Conservation (phyloP, 2,888 invertebrate species). For the Meta bourneti region DNA sequence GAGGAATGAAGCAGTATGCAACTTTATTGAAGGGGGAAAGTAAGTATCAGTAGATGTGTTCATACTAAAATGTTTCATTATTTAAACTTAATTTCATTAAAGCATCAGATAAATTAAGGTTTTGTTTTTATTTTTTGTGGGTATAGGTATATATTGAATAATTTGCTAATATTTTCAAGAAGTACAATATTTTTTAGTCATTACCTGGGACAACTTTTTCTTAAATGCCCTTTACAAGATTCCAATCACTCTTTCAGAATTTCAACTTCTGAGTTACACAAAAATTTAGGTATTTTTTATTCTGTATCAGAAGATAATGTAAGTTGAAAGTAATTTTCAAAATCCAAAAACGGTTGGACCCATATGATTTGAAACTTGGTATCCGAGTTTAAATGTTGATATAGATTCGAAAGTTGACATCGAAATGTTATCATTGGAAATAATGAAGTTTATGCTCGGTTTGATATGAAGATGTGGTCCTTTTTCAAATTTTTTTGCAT, state of each 20-base stretch:
- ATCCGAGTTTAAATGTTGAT: background rate
- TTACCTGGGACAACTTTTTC: background rate
- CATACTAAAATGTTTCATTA: background rate
- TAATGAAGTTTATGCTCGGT: background rate
- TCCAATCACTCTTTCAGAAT: no score
- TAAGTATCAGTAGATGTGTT: conserved; percentile 20
- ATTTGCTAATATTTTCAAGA: no score
- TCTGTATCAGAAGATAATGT: no score
- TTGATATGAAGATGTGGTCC: background rate
- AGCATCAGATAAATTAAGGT: no score
- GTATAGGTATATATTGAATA: background rate
- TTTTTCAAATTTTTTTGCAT: background rate
- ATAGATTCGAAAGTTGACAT: background rate
- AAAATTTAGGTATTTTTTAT: no score
- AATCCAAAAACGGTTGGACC: background rate
- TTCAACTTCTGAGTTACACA: no score
- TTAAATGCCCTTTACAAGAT: background rate
- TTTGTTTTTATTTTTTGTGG: background rate
- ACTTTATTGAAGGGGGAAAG: conserved; percentile 69
- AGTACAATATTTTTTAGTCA: background rate
- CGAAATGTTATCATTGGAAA: background rate
- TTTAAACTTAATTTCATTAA: no score
- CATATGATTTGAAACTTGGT: background rate
- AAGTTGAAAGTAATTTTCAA: no score
- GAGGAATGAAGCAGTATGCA: conserved; percentile 61